Base-by-base conservation (phyloP, 2,888 invertebrate species). In the Lobophora halterata region DNA sequence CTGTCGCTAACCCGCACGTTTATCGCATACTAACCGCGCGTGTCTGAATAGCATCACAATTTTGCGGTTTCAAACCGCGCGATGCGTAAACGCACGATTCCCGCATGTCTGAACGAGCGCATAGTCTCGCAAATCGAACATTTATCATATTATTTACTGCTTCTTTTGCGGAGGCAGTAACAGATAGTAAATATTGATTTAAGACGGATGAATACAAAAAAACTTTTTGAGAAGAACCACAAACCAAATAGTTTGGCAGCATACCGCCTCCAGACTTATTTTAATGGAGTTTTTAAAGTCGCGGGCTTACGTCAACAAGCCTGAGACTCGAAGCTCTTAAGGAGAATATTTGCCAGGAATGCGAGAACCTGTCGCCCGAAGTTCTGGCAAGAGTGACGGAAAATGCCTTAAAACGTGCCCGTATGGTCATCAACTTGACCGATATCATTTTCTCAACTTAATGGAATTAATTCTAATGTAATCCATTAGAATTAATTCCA, bases 1-100 rank as follows among this genome's bases (percentile, higher is more conserved):
- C 57, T 53, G 51, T 49, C 46, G 44, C 39, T 41, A 38, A 33
- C 44, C 33, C 47, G 44, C 41, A 44, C 33, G 39, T 50, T 3
- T 51, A 50, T 52, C 48, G 49, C 52, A 36, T 41, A 50, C 23
- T 44, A 53, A 52, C 47, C 48, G 49, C 53, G 37, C n/a, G 40
- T 31, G 32, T 45, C 45, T 46, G 40, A 45, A 46, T 36, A 46
- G 39, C 33, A 14, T 39, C 44, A 44, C 42, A 52, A 46, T 44
- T 50, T 48, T 43, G 47, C 46, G 46, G 40, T 46, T 52, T 46
- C 9, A 41, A 37, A 38, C 42, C 41, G 41, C 45, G 35, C 39
- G 32, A 37, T 30, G 7, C 30, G 37, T 37, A 37, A 37, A 37
- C 37, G 37, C 37, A 30, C 30, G 24, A 32, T 38, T 38, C 38